Conservation (phyloP, 2,797 vertebrate genomes). For the Melanotaenia parkinsoni region DNA sequence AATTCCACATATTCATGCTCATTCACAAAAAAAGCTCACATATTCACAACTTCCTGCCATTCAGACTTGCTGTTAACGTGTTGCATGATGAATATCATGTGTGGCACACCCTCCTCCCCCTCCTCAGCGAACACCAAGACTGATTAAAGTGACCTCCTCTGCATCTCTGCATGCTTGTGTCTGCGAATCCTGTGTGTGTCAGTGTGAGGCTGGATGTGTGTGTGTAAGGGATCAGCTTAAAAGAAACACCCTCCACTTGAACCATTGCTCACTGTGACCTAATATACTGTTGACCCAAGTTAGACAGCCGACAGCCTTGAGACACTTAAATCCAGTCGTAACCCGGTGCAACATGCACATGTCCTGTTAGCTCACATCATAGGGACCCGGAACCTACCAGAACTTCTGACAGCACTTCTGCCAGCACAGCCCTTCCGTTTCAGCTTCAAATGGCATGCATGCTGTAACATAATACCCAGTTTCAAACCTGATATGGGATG, state of each 20-base stretch:
- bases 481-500: constrained; percentile 1
- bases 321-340: constrained; percentile 67
- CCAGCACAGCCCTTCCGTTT: constrained; percentile 2
- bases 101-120: not conserved
- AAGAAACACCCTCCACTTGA: constrained; percentile 51
- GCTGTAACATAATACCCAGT: constrained; percentile 16
- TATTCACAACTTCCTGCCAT: not conserved
- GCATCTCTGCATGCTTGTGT: not conserved
- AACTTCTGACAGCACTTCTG: constrained; percentile 25
- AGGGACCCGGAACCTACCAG: constrained; percentile 12
- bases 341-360: constrained; percentile 58
- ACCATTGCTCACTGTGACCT: constrained; percentile 57
- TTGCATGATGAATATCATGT: not conserved
- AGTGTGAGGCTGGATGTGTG: constrained; percentile 17
- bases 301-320: constrained; percentile 71
- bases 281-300: constrained; percentile 76
- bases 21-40: not conserved
- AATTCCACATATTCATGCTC: no score
- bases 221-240: constrained; percentile 64
- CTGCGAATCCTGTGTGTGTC: constrained; percentile 26
- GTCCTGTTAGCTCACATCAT: constrained; percentile 55
- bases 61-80: not conserved
- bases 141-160: constrained; percentile 21
- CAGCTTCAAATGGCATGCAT: constrained; percentile 7
- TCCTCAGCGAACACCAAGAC: not conserved